These are phyloP conservation scores for Glossophaga mutica DNA, from an alignment of 2,797 vertebrate genomes.

Conservation along the genomic window DNA sequence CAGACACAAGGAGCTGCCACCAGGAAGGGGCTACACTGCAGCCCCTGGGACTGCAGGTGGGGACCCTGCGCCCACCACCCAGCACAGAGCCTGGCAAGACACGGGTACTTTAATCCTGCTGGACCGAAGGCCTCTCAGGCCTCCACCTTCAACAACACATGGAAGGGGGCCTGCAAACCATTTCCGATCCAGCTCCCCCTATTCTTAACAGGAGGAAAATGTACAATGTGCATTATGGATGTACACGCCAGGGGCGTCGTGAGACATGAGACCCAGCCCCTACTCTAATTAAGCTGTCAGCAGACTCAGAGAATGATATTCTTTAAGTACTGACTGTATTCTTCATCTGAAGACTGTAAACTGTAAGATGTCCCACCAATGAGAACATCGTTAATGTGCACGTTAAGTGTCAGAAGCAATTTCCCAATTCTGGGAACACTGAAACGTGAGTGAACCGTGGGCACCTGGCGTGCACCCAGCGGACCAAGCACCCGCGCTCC, in stretches of 20 bases:
- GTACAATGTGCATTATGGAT: neutral
- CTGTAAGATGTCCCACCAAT: neutral
- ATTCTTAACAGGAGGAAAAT: neutral
- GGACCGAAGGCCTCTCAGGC: neutral
- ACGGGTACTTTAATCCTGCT: fast-evolving
- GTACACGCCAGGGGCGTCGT: neutral
- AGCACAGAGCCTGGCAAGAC: neutral
- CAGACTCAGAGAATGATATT: neutral
- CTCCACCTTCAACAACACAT: neutral
- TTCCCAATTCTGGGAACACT: neutral
- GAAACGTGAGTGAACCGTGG: fast-evolving
- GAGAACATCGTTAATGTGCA: neutral
- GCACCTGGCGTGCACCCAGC: fast-evolving
- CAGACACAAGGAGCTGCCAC: neutral
- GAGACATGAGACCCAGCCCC: neutral
- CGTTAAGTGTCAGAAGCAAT: neutral
- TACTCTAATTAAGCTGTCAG: neutral
- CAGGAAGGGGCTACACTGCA: neutral
- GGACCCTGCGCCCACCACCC: neutral
- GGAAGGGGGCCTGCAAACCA: neutral
- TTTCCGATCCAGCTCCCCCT: neutral
- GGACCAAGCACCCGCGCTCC: fast-evolving
- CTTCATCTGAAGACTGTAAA: neutral
- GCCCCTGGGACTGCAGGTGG: neutral
- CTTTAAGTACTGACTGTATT: neutral